Conservation (phyloP, 2,888 invertebrate genomes). For the Euplexia lucipara region DNA sequence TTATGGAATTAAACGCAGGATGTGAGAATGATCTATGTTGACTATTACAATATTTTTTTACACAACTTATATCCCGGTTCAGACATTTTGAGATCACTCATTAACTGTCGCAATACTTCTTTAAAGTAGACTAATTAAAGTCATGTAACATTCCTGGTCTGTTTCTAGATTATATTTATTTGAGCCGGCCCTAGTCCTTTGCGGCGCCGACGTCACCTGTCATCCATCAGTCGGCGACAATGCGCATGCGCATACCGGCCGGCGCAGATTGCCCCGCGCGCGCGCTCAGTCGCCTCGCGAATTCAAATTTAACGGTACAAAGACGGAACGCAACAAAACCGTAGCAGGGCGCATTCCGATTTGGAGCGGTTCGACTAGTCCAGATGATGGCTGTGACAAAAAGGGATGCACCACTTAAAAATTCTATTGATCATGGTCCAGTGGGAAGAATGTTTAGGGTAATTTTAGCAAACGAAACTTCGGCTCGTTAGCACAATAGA, state of each 20-base stretch:
- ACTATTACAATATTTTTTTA: neutral
- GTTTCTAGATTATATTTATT: slow-evolving; percentile 77
- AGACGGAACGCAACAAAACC: slow-evolving; percentile 86
- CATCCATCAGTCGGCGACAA: slow-evolving; percentile 90
- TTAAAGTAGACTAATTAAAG: slow-evolving; percentile 65
- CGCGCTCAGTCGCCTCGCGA: slow-evolving; percentile 68
- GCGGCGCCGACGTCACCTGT: slow-evolving; percentile 85
- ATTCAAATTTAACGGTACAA: slow-evolving; percentile 89
- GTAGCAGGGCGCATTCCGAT: slow-evolving; percentile 78
- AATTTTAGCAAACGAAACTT: slow-evolving; percentile 43
- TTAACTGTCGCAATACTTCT: slow-evolving; percentile 70
- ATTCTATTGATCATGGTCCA: slow-evolving; percentile 74
- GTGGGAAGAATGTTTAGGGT: slow-evolving; percentile 56
- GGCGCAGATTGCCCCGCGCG: slow-evolving; percentile 67
- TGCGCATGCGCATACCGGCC: slow-evolving; percentile 84
- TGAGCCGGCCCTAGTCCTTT: slow-evolving; percentile 73
- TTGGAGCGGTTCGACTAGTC: slow-evolving; percentile 74
- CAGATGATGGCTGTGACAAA: slow-evolving; percentile 78
- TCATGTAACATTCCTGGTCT: slow-evolving; percentile 52
- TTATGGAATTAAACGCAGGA: neutral
- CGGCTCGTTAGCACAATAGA: slow-evolving; percentile 8
- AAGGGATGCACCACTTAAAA: slow-evolving; percentile 81
- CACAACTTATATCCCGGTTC: slow-evolving; percentile 30
- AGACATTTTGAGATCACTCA: slow-evolving; percentile 67
- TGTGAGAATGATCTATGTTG: neutral